Evolutionary conservation across 2,113 vertebrate species (phyloP).

Genomic region (Oriolus oriolus): DNA sequence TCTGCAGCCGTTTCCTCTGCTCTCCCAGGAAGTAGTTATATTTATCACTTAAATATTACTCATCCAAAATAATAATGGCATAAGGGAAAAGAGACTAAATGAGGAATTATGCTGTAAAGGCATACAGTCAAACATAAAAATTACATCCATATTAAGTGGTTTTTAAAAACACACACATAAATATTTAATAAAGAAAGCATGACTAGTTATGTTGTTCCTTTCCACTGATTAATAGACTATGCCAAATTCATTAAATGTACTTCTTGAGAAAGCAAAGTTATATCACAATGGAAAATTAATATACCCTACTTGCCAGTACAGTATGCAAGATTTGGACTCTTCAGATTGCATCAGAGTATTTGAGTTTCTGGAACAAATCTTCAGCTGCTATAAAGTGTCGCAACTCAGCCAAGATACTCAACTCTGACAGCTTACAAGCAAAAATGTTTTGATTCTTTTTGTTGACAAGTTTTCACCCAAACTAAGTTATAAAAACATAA

Average conservation of each 20-base stretch:
- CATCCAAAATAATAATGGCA: not conserved
- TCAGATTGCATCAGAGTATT: not conserved
- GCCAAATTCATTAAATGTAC: not conserved
- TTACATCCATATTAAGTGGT: not conserved
- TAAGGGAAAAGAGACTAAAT: not conserved
- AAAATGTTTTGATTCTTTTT: not conserved
- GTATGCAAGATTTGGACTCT: not conserved
- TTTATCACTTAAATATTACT: not conserved
- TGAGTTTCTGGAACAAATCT: not conserved
- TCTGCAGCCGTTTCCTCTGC: conserved; percentile 23
- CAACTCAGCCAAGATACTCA: not conserved
- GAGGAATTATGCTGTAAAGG: not conserved
- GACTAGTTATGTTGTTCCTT: not conserved
- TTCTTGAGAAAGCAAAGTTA: conserved; percentile 41
- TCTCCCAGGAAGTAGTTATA: conserved; percentile 48
- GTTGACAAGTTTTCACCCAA: not conserved
- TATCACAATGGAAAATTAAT: not conserved
- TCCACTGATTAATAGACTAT: not conserved
- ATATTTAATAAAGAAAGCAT: conserved; percentile 18
- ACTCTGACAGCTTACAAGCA: not conserved
- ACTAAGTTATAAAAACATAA: not conserved
- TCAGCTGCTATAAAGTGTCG: not conserved
- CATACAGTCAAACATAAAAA: conserved; percentile 26
- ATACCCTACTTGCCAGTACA: not conserved
- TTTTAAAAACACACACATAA: not conserved